Evolutionary conservation across 2,797 vertebrate species (phyloP), one percentile per base, ranked within the genome.

Genomic region (Cynopterus sphinx): DNA sequence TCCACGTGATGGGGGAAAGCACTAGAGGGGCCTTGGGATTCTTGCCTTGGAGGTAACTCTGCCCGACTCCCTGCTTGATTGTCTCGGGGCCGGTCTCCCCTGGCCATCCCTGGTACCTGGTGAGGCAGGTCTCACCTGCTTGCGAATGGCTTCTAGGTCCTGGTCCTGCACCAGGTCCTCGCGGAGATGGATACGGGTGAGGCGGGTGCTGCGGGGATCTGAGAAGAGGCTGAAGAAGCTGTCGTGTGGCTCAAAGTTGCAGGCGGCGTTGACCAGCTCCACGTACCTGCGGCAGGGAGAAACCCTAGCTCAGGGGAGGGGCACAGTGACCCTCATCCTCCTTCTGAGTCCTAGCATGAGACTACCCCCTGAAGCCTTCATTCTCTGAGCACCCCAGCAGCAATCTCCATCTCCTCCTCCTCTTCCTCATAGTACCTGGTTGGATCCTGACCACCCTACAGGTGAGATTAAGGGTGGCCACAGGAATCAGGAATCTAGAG

Each of bases 141-240:
- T 99, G 63, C 98, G 98, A 92, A 99, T 99, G 96, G 99, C 99
- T 95, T 99, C 99, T 96, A 99, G 98, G 97, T 99, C 99, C 98
- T 99, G 98, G 98, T 99, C 99, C 67, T 98, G 99, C 3, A 99
- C 99, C 9, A 99, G 98, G 96, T 99, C 99, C 31, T 99, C 99
- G 36, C 99, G 98, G 94, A 99, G 98, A 97, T 99, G 99, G 83
- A 99, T 99, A 39, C 99, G 98, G 75, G 99, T 99, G 55, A 99
- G 98, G 83, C 99, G 99, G 73, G 99, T 99, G 98, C 99, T 99
- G 70, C 99, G 99, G 1, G 99, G 99, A 95, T 99, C 99, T 0
- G 99, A 99, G 98, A 99, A 99, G 5, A 99, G 98, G 91, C 99
- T 99, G 98, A 99, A 99, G 98, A 99, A 99, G 94, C 99, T 99